Percentiles rank a stretch among this genome's conserved stretches.
These are phyloP conservation scores for Isurus oxyrinchus DNA, from an alignment of 2,113 vertebrate species.

Conservation along the genomic window DNA sequence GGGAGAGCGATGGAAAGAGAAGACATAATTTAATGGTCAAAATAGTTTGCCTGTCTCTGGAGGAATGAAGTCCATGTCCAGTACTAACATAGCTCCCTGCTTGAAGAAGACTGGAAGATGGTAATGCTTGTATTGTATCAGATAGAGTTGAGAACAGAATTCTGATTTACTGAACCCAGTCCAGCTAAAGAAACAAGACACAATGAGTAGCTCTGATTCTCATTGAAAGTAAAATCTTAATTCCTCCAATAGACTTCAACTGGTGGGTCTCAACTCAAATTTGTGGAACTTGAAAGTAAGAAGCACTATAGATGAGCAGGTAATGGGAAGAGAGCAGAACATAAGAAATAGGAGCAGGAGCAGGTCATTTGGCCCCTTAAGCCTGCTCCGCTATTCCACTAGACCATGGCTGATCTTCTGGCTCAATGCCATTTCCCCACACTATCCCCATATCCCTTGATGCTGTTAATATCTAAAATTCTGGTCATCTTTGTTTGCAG, in stretches of 20 bases:
- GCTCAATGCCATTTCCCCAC: too few relatives aligned
- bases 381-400: too few relatives aligned
- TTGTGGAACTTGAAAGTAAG: not conserved
- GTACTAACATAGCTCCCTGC: not conserved
- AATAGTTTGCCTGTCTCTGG: not conserved
- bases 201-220: not conserved
- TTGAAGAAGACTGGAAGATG: not conserved
- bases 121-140: not conserved
- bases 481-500: too few relatives aligned
- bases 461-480: too few relatives aligned
- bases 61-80: not conserved
- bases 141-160: not conserved
- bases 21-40: not conserved
- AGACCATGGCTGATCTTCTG: too few relatives aligned
- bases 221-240: not conserved
- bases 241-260: not conserved
- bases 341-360: too few relatives aligned
- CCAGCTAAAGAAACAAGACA: not conserved
- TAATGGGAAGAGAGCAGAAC: too few relatives aligned
- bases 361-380: too few relatives aligned
- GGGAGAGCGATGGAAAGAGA: not conserved
- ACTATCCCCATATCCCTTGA: too few relatives aligned
- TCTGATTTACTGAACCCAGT: not conserved
- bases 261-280: not conserved
- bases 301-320: not conserved